phyloP scores from a whole-genome alignment of 2,113 vertebrate species.

The Scomber scombrus region DNA sequence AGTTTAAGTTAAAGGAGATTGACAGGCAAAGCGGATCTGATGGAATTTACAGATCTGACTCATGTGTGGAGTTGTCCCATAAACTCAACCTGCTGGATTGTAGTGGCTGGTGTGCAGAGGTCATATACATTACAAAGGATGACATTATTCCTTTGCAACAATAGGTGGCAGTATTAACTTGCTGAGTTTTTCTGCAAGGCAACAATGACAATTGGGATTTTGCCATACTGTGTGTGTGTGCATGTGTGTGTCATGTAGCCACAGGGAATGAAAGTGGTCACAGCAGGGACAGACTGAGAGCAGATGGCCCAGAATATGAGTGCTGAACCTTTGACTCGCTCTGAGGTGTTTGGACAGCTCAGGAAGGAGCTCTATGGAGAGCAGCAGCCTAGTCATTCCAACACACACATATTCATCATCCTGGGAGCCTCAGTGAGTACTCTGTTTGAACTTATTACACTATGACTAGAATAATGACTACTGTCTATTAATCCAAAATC shows the following conservation, averaged over 20 bases:
- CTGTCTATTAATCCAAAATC: not conserved
- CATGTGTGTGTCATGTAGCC: not conserved
- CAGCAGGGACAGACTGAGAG: conserved; percentile 15
- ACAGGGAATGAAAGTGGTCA: not conserved
- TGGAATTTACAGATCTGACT: not conserved
- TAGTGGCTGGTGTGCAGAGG: not conserved
- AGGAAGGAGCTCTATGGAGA: conserved; percentile 86
- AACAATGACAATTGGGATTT: conserved; percentile 44
- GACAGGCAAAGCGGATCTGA: conserved; percentile 1
- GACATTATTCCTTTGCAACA: conserved; percentile 10
- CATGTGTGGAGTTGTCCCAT: no score
- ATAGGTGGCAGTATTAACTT: conserved; percentile 70
- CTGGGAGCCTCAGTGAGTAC: conserved; percentile 91
- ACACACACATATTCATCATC: conserved; percentile 87
- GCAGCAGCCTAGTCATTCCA: conserved; percentile 73
- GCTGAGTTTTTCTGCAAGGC: conserved; percentile 33
- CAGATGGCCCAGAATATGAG: conserved; percentile 59
- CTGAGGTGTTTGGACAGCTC: conserved; percentile 87
- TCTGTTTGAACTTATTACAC: conserved; percentile 3
- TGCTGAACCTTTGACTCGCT: conserved; percentile 72
- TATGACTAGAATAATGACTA: not conserved
- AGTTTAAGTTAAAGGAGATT: not conserved
- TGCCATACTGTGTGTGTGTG: not conserved
- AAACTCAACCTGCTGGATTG: not conserved
- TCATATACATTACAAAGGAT: not conserved